Percentiles rank a stretch among this genome's conserved stretches.
Evolutionary conservation across 2,113 vertebrate species (phyloP).

Genomic region (Stercorarius parasiticus): DNA sequence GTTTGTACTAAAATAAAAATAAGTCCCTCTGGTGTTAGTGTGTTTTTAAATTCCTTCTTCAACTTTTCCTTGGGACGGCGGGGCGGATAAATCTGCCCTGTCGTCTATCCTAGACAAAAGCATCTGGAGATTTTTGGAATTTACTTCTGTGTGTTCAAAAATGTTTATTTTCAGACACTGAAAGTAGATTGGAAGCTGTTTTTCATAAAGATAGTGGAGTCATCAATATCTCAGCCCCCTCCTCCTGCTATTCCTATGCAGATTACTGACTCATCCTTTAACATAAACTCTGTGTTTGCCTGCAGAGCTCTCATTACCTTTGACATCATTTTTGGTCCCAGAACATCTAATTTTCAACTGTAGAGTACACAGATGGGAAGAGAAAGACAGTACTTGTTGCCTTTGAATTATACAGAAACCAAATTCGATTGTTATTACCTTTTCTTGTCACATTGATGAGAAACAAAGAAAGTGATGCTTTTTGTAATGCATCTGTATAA

Average conservation of each 20-base stretch:
- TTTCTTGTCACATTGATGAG: conserved; percentile 11
- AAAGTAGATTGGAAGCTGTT: not conserved
- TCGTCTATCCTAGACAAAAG: not conserved
- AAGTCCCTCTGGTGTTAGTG: not conserved
- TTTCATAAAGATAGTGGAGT: conserved; percentile 24
- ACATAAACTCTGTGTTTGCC: conserved; percentile 40
- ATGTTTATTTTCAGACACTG: not conserved
- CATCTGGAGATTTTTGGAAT: not conserved
- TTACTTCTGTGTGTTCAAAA: not conserved
- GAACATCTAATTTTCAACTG: conserved; percentile 69
- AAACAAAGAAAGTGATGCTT: conserved; percentile 2
- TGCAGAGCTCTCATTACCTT: conserved; percentile 67
- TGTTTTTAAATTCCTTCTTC: not conserved
- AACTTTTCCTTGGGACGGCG: not conserved
- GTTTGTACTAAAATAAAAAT: not conserved
- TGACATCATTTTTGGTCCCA: conserved; percentile 66
- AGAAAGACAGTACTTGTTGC: conserved; percentile 13
- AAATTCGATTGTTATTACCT: conserved; percentile 39
- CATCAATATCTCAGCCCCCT: not conserved
- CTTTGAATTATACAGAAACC: conserved; percentile 9
- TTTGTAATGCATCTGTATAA: not conserved
- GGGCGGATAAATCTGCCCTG: not conserved
- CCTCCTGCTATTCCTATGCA: conserved; percentile 54
- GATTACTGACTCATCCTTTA: conserved; percentile 65
- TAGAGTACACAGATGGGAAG: conserved; percentile 11